These are phyloP conservation scores for Prionailurus bengalensis DNA, from an alignment of 2,113 vertebrate species.

Conservation along the genomic window DNA sequence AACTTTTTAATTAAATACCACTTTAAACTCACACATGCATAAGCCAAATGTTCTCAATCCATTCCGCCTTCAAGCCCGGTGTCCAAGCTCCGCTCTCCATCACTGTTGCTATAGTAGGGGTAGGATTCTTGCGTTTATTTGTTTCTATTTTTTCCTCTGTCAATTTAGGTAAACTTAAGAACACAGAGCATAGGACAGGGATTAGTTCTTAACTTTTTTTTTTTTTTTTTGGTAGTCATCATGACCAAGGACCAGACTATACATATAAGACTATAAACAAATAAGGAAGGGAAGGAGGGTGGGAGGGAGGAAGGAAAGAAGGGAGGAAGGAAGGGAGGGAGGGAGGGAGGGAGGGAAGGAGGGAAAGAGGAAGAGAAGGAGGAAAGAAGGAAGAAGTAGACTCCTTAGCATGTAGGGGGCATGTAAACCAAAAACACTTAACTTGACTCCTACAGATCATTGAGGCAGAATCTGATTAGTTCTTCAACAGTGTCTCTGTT, in stretches of 20 bases:
- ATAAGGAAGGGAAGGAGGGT: not conserved
- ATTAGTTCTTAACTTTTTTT: not conserved
- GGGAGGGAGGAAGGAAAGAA: fast-evolving
- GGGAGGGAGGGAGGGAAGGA: fast-evolving
- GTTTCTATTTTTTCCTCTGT: not conserved
- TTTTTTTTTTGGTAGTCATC: not conserved
- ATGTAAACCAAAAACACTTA: not conserved
- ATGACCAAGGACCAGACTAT: not conserved
- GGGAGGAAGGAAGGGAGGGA: fast-evolving
- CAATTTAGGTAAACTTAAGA: conserved; percentile 9
- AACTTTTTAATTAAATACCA: conserved; percentile 77
- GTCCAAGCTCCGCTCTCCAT: not conserved
- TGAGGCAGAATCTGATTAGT: not conserved
- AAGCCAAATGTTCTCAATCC: conserved; percentile 66
- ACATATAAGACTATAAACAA: not conserved
- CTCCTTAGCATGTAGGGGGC: not conserved
- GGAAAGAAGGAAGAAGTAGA: not conserved
- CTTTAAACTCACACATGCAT: conserved; percentile 72
- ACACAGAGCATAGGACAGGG: not conserved
- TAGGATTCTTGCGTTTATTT: not conserved
- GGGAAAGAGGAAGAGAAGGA: not conserved
- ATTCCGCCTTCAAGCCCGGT: not conserved
- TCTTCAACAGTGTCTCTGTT: not conserved
- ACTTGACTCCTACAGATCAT: not conserved
- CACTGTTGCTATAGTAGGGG: not conserved